Percentiles rank a stretch among this genome's conserved stretches.
Evolutionary conservation across 2,888 invertebrate genomes (phyloP).

Genomic region (Mythimna loreyi): DNA sequence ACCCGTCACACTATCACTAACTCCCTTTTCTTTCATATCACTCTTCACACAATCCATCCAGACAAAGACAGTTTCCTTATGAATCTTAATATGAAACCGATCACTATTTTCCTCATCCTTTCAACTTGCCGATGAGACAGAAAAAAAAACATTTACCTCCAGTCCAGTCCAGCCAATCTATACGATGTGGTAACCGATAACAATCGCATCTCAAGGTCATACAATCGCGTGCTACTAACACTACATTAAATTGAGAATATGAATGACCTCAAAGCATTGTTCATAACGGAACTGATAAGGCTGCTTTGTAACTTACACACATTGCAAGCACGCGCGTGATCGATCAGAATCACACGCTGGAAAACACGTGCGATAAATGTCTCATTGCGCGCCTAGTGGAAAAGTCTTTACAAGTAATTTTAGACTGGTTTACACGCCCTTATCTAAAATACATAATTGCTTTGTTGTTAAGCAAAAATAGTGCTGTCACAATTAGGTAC

Average conservation of each 20-base stretch:
- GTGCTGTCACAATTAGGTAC: background rate
- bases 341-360: conserved; percentile 55
- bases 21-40: no score
- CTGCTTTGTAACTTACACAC: conserved; percentile 40
- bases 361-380: conserved; percentile 48
- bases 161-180: conserved; percentile 18
- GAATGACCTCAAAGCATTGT: conserved; percentile 56
- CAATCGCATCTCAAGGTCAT: conserved; percentile 41
- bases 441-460: conserved; percentile 8
- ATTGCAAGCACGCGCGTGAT: conserved; percentile 48
- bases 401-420: conserved; percentile 21
- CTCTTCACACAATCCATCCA: no score
- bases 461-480: conserved; percentile 8
- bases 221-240: conserved; percentile 50
- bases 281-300: conserved; percentile 41
- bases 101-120: conserved; percentile 13
- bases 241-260: conserved; percentile 41
- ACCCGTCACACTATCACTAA: no score
- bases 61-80: no score
- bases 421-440: background rate
- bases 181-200: conserved; percentile 48
- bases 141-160: conserved; percentile 11
- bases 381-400: conserved; percentile 14
- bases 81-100: background rate
- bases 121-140: conserved; percentile 7